Base-by-base conservation (phyloP, 2,888 invertebrate genomes). In the Cephus nigrinus region DNA sequence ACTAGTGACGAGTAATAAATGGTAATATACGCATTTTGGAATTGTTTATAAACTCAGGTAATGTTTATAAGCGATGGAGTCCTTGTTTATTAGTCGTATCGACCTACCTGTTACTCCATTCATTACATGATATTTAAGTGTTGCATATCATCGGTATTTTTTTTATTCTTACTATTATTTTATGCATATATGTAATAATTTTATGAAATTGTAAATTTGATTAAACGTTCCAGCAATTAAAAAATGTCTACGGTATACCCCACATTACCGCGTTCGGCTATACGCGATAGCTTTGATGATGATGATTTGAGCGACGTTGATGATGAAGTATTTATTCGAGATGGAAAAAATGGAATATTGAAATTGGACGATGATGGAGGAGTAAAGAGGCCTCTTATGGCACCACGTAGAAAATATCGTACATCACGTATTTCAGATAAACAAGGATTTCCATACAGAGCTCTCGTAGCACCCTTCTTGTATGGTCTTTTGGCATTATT, bases 291-390 rank as follows among this genome's bases (percentile, higher is more conserved):
- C 85, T 93, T 94, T 81, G 95, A 95, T 85, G 95, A 95, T 84
- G 96, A 96, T 82, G 94, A 94, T 82, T 92, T 95, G 84, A 95
- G 95, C 85, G 96, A 96, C 90, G 94, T 96, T 23, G 96, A 96
- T 86, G 96, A 96, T 89, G 96, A 96, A 89, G 96, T 96, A 31
- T 96, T 96, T 88, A 95, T 96, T 83, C 93, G 95, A 80, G 95
- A 96, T 92, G 95, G 95, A 31, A 94, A 94, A 88, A 94, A 94
- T 84, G 94, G 95, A 74, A 93, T 93, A 87, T 87, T 92, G 31
- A 87, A 94, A 93, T 90, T 94, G 78, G 95, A 95, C 87, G 95
- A 95, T 86, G 95, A 95, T 82, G 93, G 95, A 83, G 95, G 95
- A 4, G 93, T 95, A 3, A 95, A 95, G 89, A 92, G 95, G 78